Evolutionary conservation across 1,140 invertebrate genomes (phyloP).

Genomic region (Schlechtendalia chinensis): DNA sequence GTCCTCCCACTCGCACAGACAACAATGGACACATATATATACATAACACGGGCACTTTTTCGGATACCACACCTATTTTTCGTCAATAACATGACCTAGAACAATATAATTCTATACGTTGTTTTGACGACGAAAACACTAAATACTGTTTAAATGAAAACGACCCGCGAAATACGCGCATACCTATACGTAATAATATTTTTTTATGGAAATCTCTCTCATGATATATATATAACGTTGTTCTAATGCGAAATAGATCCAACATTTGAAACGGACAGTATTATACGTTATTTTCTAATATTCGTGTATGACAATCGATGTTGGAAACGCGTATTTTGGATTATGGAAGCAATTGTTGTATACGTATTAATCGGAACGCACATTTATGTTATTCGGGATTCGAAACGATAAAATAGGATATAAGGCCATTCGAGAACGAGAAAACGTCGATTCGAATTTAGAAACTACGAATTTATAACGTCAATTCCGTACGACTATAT

Average conservation of each 20-base stretch:
- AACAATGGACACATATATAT: not conserved
- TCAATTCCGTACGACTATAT: no score
- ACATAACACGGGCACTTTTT: not conserved
- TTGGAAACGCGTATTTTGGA: no score
- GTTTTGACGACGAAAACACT: not conserved
- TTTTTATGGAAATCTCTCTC: conserved; percentile 3
- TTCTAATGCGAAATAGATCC: not conserved
- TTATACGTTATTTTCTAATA: no score
- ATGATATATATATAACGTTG: not conserved
- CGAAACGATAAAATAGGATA: no score
- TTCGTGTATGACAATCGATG: no score
- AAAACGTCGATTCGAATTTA: no score
- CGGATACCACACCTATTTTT: not conserved
- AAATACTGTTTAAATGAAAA: conserved; percentile 16
- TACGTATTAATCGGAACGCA: no score
- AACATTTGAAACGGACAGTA: not conserved
- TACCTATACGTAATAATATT: not conserved
- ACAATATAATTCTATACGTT: conserved; percentile 7
- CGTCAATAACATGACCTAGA: not conserved
- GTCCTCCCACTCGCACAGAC: not conserved
- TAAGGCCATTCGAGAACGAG: no score
- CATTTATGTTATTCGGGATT: no score
- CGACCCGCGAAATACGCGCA: not conserved
- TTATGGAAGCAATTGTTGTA: no score
- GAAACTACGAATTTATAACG: no score